These are phyloP conservation scores for Scotopteryx bipunctaria DNA, from an alignment of 2,888 invertebrate species.

Conservation along the genomic window DNA sequence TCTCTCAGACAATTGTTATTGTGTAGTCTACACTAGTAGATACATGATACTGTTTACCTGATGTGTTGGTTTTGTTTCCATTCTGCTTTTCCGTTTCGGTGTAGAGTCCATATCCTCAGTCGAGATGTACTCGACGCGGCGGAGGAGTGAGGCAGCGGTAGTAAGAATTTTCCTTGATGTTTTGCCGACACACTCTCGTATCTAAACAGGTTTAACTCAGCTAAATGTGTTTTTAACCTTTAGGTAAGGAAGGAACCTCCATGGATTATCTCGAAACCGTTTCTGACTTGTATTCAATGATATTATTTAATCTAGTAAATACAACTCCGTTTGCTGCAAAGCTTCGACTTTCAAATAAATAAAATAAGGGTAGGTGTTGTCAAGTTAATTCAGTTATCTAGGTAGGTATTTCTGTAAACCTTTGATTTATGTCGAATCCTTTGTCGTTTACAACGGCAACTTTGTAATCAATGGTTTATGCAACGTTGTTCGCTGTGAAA, in stretches of 20 bases:
- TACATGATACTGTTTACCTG: slow-evolving; percentile 44
- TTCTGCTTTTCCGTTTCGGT: slow-evolving; percentile 47
- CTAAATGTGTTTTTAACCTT: background rate
- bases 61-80: slow-evolving; percentile 55
- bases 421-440: background rate
- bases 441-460: background rate
- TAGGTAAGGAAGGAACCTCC: too few relatives aligned
- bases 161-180: slow-evolving; percentile 60
- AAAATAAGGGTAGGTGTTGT: background rate
- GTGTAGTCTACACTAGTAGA: background rate
- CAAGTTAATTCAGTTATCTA: background rate
- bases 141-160: slow-evolving; percentile 44
- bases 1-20: too few relatives aligned
- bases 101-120: slow-evolving; percentile 44
- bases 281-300: too few relatives aligned
- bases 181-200: slow-evolving; percentile 64
- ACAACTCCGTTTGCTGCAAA: too few relatives aligned
- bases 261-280: too few relatives aligned
- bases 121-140: slow-evolving; percentile 44
- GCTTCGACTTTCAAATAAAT: background rate
- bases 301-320: too few relatives aligned
- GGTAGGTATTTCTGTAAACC: background rate
- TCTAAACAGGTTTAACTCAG: slow-evolving; percentile 43
- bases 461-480: background rate
- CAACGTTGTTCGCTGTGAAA: background rate